Percentiles rank a stretch among this genome's conserved stretches.
phyloP scores from a whole-genome alignment of 2,113 vertebrate genomes.

The Lipophrys pholis region DNA sequence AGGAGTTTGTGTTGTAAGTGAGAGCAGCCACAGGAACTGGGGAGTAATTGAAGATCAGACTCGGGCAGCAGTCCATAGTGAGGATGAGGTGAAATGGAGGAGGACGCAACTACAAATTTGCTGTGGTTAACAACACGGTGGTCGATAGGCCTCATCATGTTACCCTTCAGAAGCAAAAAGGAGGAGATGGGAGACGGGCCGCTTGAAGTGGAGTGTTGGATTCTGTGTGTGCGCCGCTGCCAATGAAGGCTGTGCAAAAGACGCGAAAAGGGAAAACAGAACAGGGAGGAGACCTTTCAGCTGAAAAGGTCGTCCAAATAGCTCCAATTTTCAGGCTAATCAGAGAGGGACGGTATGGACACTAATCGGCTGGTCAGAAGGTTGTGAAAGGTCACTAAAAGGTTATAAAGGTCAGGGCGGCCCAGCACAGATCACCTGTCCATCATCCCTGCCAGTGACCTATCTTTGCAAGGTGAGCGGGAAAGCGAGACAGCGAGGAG shows the following conservation, averaged over 20 bases:
- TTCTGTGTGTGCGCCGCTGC: constrained; percentile 27
- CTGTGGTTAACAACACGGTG: constrained; percentile 73
- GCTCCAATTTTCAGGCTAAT: constrained; percentile 68
- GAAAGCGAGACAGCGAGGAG: constrained; percentile 36
- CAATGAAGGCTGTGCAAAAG: constrained; percentile 51
- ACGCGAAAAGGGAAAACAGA: constrained; percentile 44
- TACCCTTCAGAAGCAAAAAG: constrained; percentile 77
- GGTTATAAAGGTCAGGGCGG: constrained; percentile 58
- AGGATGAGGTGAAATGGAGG: constrained; percentile 49
- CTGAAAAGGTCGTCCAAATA: constrained; percentile 73
- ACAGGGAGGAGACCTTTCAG: constrained; percentile 68
- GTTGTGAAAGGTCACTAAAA: constrained; percentile 71
- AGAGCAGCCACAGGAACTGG: constrained; percentile 22
- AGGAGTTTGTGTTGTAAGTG: constrained; percentile 13
- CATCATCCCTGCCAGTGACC: constrained; percentile 63
- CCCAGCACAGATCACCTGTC: constrained; percentile 66
- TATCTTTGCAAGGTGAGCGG: constrained; percentile 57
- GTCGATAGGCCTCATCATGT: constrained; percentile 76
- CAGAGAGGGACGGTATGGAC: constrained; percentile 57
- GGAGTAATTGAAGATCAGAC: constrained; percentile 48
- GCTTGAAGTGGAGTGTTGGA: constrained; percentile 38
- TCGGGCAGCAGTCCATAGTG: constrained; percentile 31
- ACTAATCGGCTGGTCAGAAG: constrained; percentile 74
- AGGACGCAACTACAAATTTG: constrained; percentile 69
- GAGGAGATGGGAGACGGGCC: constrained; percentile 55